phyloP scores from a whole-genome alignment of 2,888 invertebrate genomes.

The Phalera bucephala region DNA sequence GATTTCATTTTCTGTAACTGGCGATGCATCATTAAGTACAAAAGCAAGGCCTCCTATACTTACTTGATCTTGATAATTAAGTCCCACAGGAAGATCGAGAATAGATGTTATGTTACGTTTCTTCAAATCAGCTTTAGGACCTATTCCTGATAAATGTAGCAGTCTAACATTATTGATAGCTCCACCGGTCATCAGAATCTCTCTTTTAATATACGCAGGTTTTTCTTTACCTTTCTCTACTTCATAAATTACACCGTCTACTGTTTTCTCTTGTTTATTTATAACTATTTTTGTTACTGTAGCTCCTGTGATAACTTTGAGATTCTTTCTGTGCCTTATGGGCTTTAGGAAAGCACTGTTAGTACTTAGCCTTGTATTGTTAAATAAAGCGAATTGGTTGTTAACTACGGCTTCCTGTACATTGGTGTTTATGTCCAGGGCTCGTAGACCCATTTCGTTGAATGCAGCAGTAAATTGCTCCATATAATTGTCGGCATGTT shows the following conservation, averaged over 20 bases:
- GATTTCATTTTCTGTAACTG: slow-evolving; percentile 57
- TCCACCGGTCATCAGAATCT: slow-evolving; percentile 68
- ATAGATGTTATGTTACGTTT: slow-evolving; percentile 62
- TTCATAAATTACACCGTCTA: slow-evolving; percentile 70
- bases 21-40: slow-evolving; percentile 55
- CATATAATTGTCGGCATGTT: slow-evolving; percentile 64
- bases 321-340: slow-evolving; percentile 65
- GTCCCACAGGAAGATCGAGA: slow-evolving; percentile 66
- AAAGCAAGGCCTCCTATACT: slow-evolving; percentile 72
- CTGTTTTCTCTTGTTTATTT: slow-evolving; percentile 62
- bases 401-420: slow-evolving; percentile 68
- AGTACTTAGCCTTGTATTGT: slow-evolving; percentile 73
- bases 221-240: slow-evolving; percentile 67
- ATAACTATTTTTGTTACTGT: slow-evolving; percentile 69
- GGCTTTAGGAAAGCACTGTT: slow-evolving; percentile 71
- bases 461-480: slow-evolving; percentile 68
- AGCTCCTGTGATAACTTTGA: slow-evolving; percentile 63
- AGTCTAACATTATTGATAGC: slow-evolving; percentile 73
- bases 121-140: slow-evolving; percentile 59
- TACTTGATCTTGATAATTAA: slow-evolving; percentile 75
- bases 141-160: slow-evolving; percentile 71
- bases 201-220: slow-evolving; percentile 68
- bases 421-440: slow-evolving; percentile 68
- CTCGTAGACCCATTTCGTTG: slow-evolving; percentile 68
- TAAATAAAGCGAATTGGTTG: slow-evolving; percentile 66